Conservation (phyloP, 2,888 invertebrate genomes). For the Apantesis nais region DNA sequence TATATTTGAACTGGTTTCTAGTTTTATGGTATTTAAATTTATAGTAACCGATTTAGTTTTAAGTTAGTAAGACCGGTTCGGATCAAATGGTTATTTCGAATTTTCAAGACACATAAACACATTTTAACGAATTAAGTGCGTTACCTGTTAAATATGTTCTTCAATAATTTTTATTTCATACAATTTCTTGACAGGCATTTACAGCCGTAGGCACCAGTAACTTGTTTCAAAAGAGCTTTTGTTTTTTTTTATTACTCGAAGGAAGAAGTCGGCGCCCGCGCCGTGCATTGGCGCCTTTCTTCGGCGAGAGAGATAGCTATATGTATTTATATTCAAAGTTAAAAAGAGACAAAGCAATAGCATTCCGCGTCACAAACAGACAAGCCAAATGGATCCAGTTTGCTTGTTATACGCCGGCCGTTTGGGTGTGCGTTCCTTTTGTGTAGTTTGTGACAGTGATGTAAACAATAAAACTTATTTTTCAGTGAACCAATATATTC, state of each 20-base stretch:
- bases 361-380: slow-evolving; percentile 75
- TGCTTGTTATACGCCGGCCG: slow-evolving; percentile 73
- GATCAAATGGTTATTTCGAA: not conserved
- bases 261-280: slow-evolving; percentile 82
- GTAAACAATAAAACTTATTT: slow-evolving; percentile 74
- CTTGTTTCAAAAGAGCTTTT: slow-evolving; percentile 81
- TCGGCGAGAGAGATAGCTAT: slow-evolving; percentile 62
- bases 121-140: slow-evolving; percentile 31
- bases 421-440: slow-evolving; percentile 64
- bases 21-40: not conserved
- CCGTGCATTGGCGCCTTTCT: slow-evolving; percentile 82
- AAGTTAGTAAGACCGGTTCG: not conserved
- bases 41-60: not conserved
- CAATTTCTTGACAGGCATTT: slow-evolving; percentile 76
- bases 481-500: slow-evolving; percentile 60
- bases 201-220: slow-evolving; percentile 69
- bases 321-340: slow-evolving; percentile 41
- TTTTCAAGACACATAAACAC: not conserved
- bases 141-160: slow-evolving; percentile 53
- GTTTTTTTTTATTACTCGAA: slow-evolving; percentile 80
- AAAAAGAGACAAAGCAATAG: slow-evolving; percentile 71
- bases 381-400: slow-evolving; percentile 79
- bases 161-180: slow-evolving; percentile 70
- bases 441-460: slow-evolving; percentile 68
- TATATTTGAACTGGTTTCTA: not conserved